Evolutionary conservation across 2,113 vertebrate species (phyloP).

Genomic region (Ochotona curzoniae): DNA sequence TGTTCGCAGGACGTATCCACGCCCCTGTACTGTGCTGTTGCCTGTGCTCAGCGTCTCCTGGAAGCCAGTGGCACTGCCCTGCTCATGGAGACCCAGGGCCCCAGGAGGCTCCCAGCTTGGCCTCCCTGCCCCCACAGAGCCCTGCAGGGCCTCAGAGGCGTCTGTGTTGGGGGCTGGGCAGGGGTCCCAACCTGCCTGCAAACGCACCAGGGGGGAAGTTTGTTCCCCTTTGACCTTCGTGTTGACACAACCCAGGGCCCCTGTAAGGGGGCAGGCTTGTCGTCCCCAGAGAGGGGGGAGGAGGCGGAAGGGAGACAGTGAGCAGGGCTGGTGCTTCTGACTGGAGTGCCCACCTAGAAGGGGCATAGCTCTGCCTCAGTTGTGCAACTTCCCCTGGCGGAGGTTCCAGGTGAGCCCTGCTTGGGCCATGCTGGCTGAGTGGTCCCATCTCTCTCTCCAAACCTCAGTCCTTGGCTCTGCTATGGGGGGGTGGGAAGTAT

Average conservation of each 20-base stretch:
- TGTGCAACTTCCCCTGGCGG: neutral
- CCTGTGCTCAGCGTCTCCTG: too few relatives aligned
- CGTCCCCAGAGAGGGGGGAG: constrained; percentile 75
- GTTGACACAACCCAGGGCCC: constrained; percentile 78
- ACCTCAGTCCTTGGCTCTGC: neutral
- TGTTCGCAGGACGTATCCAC: too few relatives aligned
- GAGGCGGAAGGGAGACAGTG: constrained; percentile 75
- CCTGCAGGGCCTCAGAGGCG: neutral
- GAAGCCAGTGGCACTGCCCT: too few relatives aligned
- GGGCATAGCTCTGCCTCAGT: constrained; percentile 46
- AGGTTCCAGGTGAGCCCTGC: rapidly evolving
- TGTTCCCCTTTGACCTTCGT: neutral
- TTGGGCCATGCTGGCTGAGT: neutral
- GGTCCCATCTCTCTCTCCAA: neutral
- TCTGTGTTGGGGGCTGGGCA: rapidly evolving
- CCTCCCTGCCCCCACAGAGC: rapidly evolving
- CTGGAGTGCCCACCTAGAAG: constrained; percentile 64
- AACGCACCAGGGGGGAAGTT: too few relatives aligned
- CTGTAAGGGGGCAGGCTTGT: constrained; percentile 80
- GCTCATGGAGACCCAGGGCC: neutral
- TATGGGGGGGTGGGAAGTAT: rapidly evolving
- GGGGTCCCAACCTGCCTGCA: rapidly evolving
- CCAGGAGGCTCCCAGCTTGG: neutral
- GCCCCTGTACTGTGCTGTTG: too few relatives aligned
- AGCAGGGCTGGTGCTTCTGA: constrained; percentile 49